Conservation (phyloP, 2,113 vertebrate species). For the Peromyscus leucopus region DNA sequence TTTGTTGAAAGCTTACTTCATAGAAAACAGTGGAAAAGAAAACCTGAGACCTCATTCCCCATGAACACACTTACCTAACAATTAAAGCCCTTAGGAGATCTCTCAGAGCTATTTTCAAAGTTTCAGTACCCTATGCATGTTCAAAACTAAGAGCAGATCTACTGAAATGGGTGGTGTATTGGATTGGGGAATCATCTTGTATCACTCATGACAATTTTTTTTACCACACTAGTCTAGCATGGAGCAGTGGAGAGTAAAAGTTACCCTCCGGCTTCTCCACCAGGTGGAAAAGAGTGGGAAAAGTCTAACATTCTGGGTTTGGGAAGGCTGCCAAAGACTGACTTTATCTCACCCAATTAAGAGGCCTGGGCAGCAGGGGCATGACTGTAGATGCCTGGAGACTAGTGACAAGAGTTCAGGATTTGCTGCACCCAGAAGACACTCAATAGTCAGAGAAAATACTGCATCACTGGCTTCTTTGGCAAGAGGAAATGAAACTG, state of each 20-base stretch:
- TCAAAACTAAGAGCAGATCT: conserved; percentile 6
- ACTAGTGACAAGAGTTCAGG: not conserved
- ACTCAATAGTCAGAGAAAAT: not conserved
- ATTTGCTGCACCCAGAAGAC: not conserved
- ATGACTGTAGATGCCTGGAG: not conserved
- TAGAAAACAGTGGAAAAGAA: not conserved
- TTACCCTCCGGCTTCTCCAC: not conserved
- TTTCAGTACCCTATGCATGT: not conserved
- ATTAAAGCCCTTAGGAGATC: not conserved
- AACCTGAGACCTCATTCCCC: not conserved
- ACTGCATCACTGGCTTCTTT: not conserved
- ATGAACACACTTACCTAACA: not conserved
- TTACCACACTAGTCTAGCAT: not conserved
- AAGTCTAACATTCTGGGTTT: not conserved
- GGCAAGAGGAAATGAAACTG: not conserved
- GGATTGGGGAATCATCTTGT: not conserved
- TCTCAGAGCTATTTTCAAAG: not conserved
- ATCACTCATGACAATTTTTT: not conserved
- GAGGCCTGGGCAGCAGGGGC: not conserved
- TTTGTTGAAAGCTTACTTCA: not conserved
- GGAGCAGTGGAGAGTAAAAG: not conserved
- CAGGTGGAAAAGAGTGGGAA: not conserved
- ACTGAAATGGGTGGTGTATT: not conserved
- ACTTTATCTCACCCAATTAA: not conserved
- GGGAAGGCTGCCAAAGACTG: not conserved